These are phyloP conservation scores for Connochaetes taurinus DNA, from an alignment of 2,113 vertebrate genomes.

Conservation along the genomic window DNA sequence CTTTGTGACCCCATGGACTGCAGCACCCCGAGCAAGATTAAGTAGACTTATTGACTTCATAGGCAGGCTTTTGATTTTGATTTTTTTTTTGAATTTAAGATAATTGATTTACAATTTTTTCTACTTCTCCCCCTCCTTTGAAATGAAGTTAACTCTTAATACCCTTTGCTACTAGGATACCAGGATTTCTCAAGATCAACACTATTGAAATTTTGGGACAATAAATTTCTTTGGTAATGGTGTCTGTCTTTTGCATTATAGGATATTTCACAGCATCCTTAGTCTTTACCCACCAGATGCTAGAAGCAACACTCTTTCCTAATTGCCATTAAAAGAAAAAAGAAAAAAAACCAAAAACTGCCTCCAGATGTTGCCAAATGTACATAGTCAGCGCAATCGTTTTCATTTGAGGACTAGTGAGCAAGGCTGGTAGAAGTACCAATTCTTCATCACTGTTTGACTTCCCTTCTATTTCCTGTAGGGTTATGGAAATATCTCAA, in stretches of 20 bases:
- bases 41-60: not conserved
- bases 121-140: not conserved
- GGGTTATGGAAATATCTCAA: not conserved
- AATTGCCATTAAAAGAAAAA: not conserved
- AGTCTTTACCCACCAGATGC: not conserved
- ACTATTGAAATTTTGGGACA: not conserved
- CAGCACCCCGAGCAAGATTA: not conserved
- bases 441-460: not conserved
- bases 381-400: not conserved
- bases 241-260: not conserved
- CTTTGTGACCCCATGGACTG: not conserved
- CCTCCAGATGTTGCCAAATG: not conserved
- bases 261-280: not conserved
- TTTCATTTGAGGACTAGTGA: not conserved
- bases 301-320: not conserved
- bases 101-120: not conserved
- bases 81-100: not conserved
- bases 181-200: not conserved
- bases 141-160: not conserved
- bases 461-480: not conserved
- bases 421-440: not conserved
- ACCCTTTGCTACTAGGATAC: rapidly evolving
- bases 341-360: not conserved
- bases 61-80: not conserved
- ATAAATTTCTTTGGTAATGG: not conserved